A percentile compares a stretch with the other conserved stretches of the same genome.
phyloP scores from a whole-genome alignment of 1,140 invertebrate species.

The Meloidogyne chitwoodi region DNA sequence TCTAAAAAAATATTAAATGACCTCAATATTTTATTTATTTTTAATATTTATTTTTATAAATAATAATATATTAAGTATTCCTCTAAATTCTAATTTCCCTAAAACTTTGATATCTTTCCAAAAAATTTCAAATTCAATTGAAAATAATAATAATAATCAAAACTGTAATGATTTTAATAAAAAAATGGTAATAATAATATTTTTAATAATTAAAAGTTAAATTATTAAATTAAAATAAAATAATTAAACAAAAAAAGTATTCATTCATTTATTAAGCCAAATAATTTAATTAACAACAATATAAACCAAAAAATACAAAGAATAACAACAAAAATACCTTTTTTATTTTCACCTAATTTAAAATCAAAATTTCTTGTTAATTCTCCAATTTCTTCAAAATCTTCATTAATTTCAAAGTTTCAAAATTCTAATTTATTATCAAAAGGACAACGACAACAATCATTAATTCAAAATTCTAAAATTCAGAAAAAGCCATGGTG shows the following conservation, averaged over 20 bases:
- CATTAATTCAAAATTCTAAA: background rate
- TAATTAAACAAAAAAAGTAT: too few species aligned
- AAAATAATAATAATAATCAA: background rate
- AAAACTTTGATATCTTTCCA: background rate
- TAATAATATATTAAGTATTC: too few species aligned
- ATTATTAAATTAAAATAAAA: too few species aligned
- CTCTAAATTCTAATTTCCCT: background rate
- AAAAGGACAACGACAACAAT: background rate
- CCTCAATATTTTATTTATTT: background rate
- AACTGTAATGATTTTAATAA: background rate
- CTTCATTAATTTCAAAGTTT: background rate
- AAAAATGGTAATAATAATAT: background rate
- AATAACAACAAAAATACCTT: background rate
- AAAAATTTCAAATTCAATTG: background rate
- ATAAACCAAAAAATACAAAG: too few species aligned
- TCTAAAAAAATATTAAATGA: background rate
- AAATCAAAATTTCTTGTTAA: background rate
- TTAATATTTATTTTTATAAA: background rate
- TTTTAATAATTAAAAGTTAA: background rate
- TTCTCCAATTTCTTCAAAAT: background rate
- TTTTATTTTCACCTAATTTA: background rate
- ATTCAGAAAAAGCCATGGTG: background rate
- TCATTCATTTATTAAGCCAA: too few species aligned
- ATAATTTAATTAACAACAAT: too few species aligned
- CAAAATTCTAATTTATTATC: background rate